Conservation (phyloP, 1,140 invertebrate genomes). For the Polypedilum pembai region DNA sequence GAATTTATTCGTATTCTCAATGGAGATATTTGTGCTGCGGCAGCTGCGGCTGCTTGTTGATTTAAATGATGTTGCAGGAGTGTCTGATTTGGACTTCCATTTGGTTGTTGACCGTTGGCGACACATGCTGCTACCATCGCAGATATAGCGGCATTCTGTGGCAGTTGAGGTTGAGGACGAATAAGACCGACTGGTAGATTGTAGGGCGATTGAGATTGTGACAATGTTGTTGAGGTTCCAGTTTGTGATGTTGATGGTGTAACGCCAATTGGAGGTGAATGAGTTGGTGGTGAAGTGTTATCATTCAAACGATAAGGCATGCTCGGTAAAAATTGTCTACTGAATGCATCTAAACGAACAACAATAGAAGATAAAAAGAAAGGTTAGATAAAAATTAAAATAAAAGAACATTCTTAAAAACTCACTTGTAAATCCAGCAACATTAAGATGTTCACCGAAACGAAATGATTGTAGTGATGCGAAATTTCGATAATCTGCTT, state of each 20-base stretch:
- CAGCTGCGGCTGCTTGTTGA: conserved; percentile 38
- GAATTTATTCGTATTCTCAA: conserved; percentile 47
- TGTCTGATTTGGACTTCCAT: conserved; percentile 31
- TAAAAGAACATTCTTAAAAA: background rate
- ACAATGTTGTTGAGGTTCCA: conserved; percentile 38
- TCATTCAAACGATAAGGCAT: conserved; percentile 30
- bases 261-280: conserved; percentile 30
- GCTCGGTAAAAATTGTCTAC: conserved; percentile 27
- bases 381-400: too few species aligned
- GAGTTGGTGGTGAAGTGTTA: conserved; percentile 29
- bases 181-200: conserved; percentile 42
- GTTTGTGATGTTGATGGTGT: conserved; percentile 34
- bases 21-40: conserved; percentile 41
- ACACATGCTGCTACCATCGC: conserved; percentile 42
- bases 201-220: conserved; percentile 37
- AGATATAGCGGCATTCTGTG: conserved; percentile 40
- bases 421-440: conserved; percentile 34
- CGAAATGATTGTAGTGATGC: conserved; percentile 35
- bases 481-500: conserved; percentile 40
- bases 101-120: conserved; percentile 36
- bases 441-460: conserved; percentile 29
- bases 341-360: conserved; percentile 27
- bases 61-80: conserved; percentile 31
- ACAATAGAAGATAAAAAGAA: too few species aligned
- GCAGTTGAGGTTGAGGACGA: conserved; percentile 42